A percentile compares a stretch with the other conserved stretches of the same genome.
Evolutionary conservation across 2,113 vertebrate species (phyloP).

Genomic region (Stictonetta naevosa): DNA sequence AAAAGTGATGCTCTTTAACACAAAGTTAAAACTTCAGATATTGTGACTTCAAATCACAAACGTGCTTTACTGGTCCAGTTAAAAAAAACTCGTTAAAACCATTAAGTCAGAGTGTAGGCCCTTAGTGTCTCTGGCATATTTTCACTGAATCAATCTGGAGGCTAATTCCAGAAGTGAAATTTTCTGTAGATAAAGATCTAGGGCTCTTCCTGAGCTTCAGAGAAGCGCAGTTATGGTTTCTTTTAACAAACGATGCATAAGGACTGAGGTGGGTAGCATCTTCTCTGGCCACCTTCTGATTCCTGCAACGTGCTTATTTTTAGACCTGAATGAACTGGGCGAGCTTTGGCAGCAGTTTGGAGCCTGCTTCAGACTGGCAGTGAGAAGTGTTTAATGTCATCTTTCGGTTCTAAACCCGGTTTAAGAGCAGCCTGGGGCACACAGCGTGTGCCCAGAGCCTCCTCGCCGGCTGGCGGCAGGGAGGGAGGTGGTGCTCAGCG

Average conservation of each 20-base stretch:
- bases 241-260: not conserved
- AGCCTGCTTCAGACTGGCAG: not conserved
- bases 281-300: not conserved
- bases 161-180: not conserved
- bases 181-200: constrained; percentile 24
- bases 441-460: too few species aligned
- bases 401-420: not conserved
- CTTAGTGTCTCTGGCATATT: not conserved
- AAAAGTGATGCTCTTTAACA: not conserved
- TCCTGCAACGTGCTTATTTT: not conserved
- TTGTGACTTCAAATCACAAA: not conserved
- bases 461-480: too few species aligned
- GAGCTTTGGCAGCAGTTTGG: not conserved
- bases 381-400: not conserved
- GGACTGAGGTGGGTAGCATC: not conserved
- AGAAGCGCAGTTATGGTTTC: not conserved
- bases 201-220: not conserved
- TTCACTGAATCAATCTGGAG: not conserved
- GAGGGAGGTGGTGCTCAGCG: too few species aligned
- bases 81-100: not conserved
- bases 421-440: too few species aligned
- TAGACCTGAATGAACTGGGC: not conserved
- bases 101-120: not conserved
- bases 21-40: not conserved
- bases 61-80: not conserved